Evolutionary conservation across 2,797 vertebrate species (phyloP).

Genomic region (Phoeniculus purpureus): DNA sequence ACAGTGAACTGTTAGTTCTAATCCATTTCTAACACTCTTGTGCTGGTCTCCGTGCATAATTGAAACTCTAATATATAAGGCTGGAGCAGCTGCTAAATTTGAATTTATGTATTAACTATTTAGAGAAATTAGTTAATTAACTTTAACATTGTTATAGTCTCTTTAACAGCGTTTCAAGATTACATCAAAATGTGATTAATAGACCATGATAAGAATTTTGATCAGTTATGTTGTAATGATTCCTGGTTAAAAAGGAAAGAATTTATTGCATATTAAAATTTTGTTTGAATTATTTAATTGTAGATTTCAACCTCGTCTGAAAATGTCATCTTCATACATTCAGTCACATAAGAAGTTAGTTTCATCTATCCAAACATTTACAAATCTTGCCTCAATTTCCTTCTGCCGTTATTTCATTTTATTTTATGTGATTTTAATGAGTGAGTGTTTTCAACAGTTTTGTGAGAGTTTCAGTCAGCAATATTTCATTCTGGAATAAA

Average conservation of each 20-base stretch:
- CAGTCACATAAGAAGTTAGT: constrained; percentile 55
- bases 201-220: constrained; percentile 77
- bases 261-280: constrained; percentile 73
- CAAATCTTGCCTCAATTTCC: constrained; percentile 41
- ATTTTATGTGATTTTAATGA: constrained; percentile 70
- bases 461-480: constrained; percentile 70
- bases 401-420: constrained; percentile 55
- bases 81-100: constrained; percentile 63
- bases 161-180: constrained; percentile 76
- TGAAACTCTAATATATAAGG: constrained; percentile 54
- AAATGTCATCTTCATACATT: constrained; percentile 75
- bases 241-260: constrained; percentile 64
- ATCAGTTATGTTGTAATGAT: constrained; percentile 71
- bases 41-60: constrained; percentile 27
- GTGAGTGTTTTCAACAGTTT: constrained; percentile 73
- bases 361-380: constrained; percentile 47
- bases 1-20: constrained; percentile 39
- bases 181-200: constrained; percentile 70
- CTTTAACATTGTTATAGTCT: constrained; percentile 76
- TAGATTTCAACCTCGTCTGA: constrained; percentile 77
- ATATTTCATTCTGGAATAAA: constrained; percentile 81
- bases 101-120: constrained; percentile 69
- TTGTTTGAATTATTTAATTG: constrained; percentile 75
- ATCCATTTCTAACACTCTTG: constrained; percentile 46
- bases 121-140: constrained; percentile 77